Conservation (phyloP, 1,140 invertebrate genomes). For the Gerris buenoi region DNA sequence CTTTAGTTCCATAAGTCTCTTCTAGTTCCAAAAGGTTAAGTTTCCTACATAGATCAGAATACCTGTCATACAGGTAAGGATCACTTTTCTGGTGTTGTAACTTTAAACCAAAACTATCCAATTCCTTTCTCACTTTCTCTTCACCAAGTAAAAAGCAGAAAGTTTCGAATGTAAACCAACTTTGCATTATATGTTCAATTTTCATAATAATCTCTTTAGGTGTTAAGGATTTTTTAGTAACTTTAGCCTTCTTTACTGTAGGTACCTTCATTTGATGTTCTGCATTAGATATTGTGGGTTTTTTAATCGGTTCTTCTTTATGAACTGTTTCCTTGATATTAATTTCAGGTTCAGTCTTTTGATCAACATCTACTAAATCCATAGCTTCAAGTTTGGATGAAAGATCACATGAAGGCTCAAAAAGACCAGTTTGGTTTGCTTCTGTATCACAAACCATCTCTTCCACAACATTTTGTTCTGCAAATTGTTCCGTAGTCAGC, state of each 20-base stretch:
- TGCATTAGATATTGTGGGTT: too few relatives aligned
- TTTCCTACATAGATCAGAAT: conserved; percentile 1
- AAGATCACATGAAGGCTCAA: background rate
- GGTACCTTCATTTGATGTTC: too few relatives aligned
- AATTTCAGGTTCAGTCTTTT: background rate
- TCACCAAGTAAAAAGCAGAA: conserved; percentile 5
- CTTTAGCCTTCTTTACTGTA: too few relatives aligned
- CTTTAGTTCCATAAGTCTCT: background rate
- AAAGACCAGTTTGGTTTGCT: background rate
- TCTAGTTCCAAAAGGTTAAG: conserved; percentile 5
- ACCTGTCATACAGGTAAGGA: background rate
- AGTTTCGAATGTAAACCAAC: conserved; percentile 13
- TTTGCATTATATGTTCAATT: conserved; percentile 7
- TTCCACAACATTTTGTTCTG: background rate
- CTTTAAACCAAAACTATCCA: background rate
- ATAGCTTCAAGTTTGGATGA: background rate
- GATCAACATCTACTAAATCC: background rate
- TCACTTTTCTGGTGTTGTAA: background rate
- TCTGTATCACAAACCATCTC: background rate
- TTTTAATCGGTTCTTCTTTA: background rate
- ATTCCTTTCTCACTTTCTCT: conserved; percentile 1
- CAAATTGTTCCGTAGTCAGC: too few relatives aligned
- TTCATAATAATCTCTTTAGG: conserved; percentile 2
- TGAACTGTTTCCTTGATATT: background rate
- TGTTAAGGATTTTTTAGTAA: background rate